A percentile compares a stretch with the other conserved stretches of the same genome.
These are phyloP conservation scores for Lota lota DNA, from an alignment of 2,113 vertebrate genomes.

Conservation along the genomic window DNA sequence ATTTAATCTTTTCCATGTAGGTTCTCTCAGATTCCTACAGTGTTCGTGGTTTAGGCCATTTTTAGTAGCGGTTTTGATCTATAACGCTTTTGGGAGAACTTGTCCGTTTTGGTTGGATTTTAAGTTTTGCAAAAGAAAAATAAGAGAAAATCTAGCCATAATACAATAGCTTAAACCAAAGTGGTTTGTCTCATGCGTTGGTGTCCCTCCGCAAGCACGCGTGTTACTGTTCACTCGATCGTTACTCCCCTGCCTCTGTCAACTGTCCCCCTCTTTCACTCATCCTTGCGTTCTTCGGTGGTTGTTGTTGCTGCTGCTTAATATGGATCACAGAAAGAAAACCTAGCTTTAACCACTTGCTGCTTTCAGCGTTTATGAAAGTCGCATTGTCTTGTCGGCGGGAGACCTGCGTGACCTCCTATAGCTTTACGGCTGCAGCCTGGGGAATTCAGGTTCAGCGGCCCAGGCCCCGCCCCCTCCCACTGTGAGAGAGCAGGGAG, in stretches of 20 bases:
- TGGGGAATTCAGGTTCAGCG: slow-evolving; percentile 47
- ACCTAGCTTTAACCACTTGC: slow-evolving; percentile 62
- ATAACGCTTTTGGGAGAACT: slow-evolving; percentile 69
- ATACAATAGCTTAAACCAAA: slow-evolving; percentile 99
- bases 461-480: slow-evolving; percentile 27
- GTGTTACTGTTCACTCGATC: slow-evolving; percentile 81
- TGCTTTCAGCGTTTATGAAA: slow-evolving; percentile 46
- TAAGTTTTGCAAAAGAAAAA: slow-evolving; percentile 50
- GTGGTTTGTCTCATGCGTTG: slow-evolving; percentile 95
- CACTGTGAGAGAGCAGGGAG: slow-evolving; percentile 44
- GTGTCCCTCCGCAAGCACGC: slow-evolving; percentile 93
- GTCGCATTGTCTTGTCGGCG: slow-evolving; percentile 33
- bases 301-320: slow-evolving; percentile 52
- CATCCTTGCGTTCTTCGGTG: slow-evolving; percentile 28
- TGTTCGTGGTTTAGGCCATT: slow-evolving; percentile 43
- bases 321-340: slow-evolving; percentile 44
- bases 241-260: slow-evolving; percentile 73
- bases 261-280: slow-evolving; percentile 41
- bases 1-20: slow-evolving; percentile 21
- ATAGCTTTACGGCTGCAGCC: slow-evolving; percentile 61
- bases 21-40: slow-evolving; percentile 28
- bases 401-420: slow-evolving; percentile 47
- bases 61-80: slow-evolving; percentile 72
- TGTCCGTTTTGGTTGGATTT: slow-evolving; percentile 23
- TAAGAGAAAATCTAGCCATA: slow-evolving; percentile 82